Percentiles rank a stretch among this genome's conserved stretches.
These are phyloP conservation scores for Eilema sororculum DNA, from an alignment of 2,888 invertebrate genomes.

Conservation along the genomic window DNA sequence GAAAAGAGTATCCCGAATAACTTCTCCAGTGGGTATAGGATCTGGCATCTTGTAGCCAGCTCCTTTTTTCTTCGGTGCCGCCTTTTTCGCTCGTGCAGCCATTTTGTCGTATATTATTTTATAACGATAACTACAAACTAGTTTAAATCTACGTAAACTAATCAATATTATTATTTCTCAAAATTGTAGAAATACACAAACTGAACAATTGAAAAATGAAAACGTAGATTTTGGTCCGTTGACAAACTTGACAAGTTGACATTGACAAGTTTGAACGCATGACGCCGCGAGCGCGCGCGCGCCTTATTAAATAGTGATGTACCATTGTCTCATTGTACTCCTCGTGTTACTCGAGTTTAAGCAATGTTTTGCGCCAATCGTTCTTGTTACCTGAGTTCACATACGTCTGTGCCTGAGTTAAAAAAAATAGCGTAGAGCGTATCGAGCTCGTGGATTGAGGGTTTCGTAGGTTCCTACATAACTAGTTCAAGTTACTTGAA, in stretches of 20 bases:
- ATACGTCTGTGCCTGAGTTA: too few relatives aligned
- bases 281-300: too few relatives aligned
- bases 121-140: conserved; percentile 16
- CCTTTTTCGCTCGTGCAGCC: conserved; percentile 74
- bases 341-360: too few relatives aligned
- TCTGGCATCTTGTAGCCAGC: conserved; percentile 89
- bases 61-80: conserved; percentile 75
- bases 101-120: conserved; percentile 51
- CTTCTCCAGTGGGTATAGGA: conserved; percentile 91
- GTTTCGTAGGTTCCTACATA: too few relatives aligned
- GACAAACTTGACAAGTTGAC: conserved; percentile 10
- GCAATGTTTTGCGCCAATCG: too few relatives aligned
- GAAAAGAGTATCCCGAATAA: conserved; percentile 90
- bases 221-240: conserved; percentile 42
- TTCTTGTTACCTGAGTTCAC: too few relatives aligned
- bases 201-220: conserved; percentile 37
- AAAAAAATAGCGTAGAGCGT: too few relatives aligned
- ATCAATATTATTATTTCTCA: conserved; percentile 11
- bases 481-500: too few relatives aligned
- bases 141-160: conserved; percentile 20
- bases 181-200: conserved; percentile 31
- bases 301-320: too few relatives aligned
- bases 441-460: too few relatives aligned
- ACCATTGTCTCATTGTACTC: too few relatives aligned
- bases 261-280: neutral